These are phyloP conservation scores for Meloidogyne floridensis DNA, from an alignment of 1,140 invertebrate species.

Conservation along the genomic window DNA sequence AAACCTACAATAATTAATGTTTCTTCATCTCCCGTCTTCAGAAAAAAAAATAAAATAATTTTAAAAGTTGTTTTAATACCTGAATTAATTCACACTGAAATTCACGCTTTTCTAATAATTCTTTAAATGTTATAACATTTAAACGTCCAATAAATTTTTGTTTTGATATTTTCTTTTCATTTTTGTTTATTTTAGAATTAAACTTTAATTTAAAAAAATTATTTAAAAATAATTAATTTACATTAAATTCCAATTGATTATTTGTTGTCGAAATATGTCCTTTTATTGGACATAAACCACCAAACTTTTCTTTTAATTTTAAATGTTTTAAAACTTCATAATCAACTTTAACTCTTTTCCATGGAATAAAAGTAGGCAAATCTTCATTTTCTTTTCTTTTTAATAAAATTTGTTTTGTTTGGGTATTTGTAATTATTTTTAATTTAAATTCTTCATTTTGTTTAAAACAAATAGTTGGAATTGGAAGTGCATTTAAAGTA, in stretches of 20 bases:
- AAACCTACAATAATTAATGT: neutral
- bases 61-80: neutral
- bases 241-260: conserved; percentile 43
- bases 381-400: conserved; percentile 12
- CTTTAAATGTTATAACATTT: conserved; percentile 4
- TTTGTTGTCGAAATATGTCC: conserved; percentile 52
- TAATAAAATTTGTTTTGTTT: conserved; percentile 18
- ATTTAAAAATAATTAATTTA: neutral
- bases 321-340: conserved; percentile 39
- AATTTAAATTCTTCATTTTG: conserved; percentile 14
- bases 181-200: neutral
- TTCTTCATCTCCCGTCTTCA: conserved; percentile 19
- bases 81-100: neutral
- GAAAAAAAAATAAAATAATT: neutral
- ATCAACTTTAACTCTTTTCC: conserved; percentile 40
- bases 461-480: neutral
- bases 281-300: conserved; percentile 39
- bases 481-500: conserved; percentile 16
- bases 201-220: neutral
- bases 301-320: conserved; percentile 6
- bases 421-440: neutral
- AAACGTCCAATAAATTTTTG: conserved; percentile 19
- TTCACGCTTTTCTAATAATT: conserved; percentile 22
- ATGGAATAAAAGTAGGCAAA: neutral
- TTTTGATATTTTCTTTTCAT: conserved; percentile 1